Evolutionary conservation across 1,140 invertebrate species (phyloP).

Genomic region (Nomia melanderi): DNA sequence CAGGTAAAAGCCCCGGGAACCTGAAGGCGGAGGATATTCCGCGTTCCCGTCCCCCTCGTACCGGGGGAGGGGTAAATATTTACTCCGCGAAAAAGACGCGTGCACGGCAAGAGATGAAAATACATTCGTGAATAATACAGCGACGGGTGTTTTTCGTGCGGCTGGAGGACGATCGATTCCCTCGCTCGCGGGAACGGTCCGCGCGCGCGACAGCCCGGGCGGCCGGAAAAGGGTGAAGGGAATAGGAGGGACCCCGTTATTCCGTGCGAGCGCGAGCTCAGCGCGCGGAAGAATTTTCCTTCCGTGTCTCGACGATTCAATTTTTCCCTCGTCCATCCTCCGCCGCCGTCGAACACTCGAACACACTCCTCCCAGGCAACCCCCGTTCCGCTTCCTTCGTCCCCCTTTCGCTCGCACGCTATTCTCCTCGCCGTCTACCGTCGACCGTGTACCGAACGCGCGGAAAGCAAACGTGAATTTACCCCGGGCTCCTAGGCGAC

Average conservation of each 20-base stretch:
- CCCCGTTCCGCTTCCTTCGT: too few relatives aligned
- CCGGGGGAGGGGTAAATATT: conserved; percentile 31
- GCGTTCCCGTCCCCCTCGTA: too few relatives aligned
- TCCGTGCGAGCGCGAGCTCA: too few relatives aligned
- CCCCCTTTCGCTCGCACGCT: too few relatives aligned
- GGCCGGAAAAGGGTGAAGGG: too few relatives aligned
- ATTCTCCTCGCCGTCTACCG: too few relatives aligned
- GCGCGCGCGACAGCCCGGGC: background rate
- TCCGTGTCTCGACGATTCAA: conserved; percentile 8
- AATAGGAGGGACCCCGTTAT: too few relatives aligned
- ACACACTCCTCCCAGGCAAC: too few relatives aligned
- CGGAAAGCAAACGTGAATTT: background rate
- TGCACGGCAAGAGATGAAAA: conserved; percentile 20
- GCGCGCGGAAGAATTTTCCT: background rate
- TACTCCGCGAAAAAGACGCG: conserved; percentile 19
- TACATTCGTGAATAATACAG: conserved; percentile 22
- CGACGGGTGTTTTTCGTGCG: background rate
- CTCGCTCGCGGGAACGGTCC: background rate
- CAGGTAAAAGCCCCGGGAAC: conserved; percentile 12
- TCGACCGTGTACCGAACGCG: too few relatives aligned
- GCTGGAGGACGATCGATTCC: conserved; percentile 17
- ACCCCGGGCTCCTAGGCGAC: background rate
- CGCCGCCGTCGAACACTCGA: background rate
- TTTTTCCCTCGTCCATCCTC: conserved; percentile 2
- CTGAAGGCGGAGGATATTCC: too few relatives aligned